These are phyloP conservation scores for Trichopoda pennipes DNA, from an alignment of 2,888 invertebrate species.

Conservation along the genomic window DNA sequence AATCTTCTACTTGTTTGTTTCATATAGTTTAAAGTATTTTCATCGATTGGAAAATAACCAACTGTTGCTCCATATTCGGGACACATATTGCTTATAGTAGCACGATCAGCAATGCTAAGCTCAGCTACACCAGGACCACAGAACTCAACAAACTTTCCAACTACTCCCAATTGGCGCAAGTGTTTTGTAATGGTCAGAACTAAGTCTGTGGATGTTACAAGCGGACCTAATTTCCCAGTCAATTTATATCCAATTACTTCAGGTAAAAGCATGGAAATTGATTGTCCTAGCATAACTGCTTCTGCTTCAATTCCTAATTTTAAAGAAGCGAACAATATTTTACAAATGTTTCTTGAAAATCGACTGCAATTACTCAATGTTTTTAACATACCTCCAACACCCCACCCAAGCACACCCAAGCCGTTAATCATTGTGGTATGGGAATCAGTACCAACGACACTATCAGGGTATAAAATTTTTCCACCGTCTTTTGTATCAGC, in stretches of 20 bases:
- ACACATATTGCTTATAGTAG: constrained; percentile 99
- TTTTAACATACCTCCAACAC: constrained; percentile 87
- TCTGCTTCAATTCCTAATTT: constrained; percentile 95
- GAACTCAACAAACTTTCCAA: constrained; percentile 99
- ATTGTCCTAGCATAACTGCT: constrained; percentile 98
- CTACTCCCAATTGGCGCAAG: constrained; percentile 95
- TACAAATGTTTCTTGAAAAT: not conserved
- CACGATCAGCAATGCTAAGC: constrained; percentile 96
- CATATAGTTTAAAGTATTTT: constrained; percentile 90
- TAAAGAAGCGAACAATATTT: not conserved
- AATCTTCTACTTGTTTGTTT: constrained; percentile 87
- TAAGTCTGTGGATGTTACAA: constrained; percentile 97
- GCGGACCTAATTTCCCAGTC: constrained; percentile 88
- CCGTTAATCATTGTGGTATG: constrained; percentile 99
- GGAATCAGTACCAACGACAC: constrained; percentile 98
- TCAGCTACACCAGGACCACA: constrained; percentile 96
- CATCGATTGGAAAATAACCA: constrained; percentile 96
- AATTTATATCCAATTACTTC: constrained; percentile 97
- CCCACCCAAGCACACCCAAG: constrained; percentile 98
- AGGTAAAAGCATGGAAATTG: constrained; percentile 97
- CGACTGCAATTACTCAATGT: no score
- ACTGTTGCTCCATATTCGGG: constrained; percentile 99
- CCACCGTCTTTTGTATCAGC: constrained; percentile 79
- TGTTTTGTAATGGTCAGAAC: constrained; percentile 98
- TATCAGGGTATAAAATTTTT: constrained; percentile 90